phyloP scores from a whole-genome alignment of 2,113 vertebrate species.

The Oncorhynchus mykiss region DNA sequence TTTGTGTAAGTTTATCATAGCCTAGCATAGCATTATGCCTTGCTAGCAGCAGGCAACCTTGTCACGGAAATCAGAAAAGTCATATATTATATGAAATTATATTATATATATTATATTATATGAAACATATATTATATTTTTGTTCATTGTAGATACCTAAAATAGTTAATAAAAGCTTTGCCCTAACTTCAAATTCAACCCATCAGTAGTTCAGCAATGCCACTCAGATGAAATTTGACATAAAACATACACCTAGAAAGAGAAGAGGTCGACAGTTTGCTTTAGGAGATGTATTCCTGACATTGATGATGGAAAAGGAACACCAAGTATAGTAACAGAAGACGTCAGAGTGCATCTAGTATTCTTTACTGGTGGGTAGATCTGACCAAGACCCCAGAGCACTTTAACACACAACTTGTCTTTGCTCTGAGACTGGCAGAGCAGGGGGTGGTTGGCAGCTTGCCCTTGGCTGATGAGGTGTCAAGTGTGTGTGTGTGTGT shows the following conservation, averaged over 20 bases:
- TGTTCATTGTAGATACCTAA: too few species aligned
- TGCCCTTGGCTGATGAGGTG: constrained; percentile 57
- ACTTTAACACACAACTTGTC: constrained; percentile 47
- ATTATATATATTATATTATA: too few species aligned
- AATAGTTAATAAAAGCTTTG: too few species aligned
- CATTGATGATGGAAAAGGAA: not conserved
- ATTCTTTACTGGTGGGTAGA: constrained; percentile 29
- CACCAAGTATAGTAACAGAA: not conserved
- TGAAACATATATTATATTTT: too few species aligned
- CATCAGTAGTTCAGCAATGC: too few species aligned
- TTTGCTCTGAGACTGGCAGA: constrained; percentile 45
- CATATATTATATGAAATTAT: too few species aligned
- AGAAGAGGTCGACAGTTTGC: not conserved
- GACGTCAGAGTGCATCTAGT: constrained; percentile 41
- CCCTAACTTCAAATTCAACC: too few species aligned
- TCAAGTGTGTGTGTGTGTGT: constrained; percentile 17
- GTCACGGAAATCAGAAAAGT: too few species aligned
- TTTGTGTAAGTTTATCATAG: too few species aligned
- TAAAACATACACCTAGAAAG: not conserved
- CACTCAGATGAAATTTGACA: not conserved
- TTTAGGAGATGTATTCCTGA: not conserved
- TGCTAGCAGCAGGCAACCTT: too few species aligned
- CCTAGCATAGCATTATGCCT: too few species aligned
- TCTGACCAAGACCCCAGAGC: constrained; percentile 34
- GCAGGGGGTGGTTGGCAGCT: constrained; percentile 47